Evolutionary conservation across 2,113 vertebrate genomes (phyloP), one percentile per base, ranked within the genome.

Genomic region (Hippocampus comes): DNA sequence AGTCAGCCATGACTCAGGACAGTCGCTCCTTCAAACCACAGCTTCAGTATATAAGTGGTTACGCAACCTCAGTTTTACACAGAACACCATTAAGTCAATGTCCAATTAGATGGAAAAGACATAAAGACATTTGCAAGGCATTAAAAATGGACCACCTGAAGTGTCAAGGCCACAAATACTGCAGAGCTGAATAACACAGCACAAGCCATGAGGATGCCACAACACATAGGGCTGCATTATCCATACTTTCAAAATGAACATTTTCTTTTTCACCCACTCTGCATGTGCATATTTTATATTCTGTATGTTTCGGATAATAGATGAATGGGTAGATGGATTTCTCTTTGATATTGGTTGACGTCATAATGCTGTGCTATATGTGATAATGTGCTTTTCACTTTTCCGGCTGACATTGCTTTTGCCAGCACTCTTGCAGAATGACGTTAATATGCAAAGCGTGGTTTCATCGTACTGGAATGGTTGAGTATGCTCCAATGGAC

Each of bases 1-100:
- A 83, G 57, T 80, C 73, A 84, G 60, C 49, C 21, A 21, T 67
- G 70, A 85, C 57, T 80, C 70, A 75, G 23, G 23, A 48, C 63
- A 14, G 30, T 30, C 18, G 48, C 56, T 53, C 0, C 20, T 48
- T n/a, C 41, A 75, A 59, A 77, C 73, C 49, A 27, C n/a, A 55
- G 10, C 63, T 63, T 20, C 48, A 17, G 48, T 51, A 2, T 18
- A 48, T 11, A 66, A 27, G 42, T 14, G 23, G 63, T 66, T 66
- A 46, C 63, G n/a, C 63, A 46, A 66, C n/a, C 42, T 20, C 34
- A 41, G 12, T 66, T 48, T 25, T 23, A 25, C 42, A 66, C 8
- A 5, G 41, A 46, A 46, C 21, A 46, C 14, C 38, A 11, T 71
- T 25, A 14, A 27, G 21, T 65, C 30, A 65, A 73, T 63, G 73